A percentile compares a stretch with the other conserved stretches of the same genome.
These are phyloP conservation scores for Tholera decimalis DNA, from an alignment of 2,888 invertebrate species.

Conservation along the genomic window DNA sequence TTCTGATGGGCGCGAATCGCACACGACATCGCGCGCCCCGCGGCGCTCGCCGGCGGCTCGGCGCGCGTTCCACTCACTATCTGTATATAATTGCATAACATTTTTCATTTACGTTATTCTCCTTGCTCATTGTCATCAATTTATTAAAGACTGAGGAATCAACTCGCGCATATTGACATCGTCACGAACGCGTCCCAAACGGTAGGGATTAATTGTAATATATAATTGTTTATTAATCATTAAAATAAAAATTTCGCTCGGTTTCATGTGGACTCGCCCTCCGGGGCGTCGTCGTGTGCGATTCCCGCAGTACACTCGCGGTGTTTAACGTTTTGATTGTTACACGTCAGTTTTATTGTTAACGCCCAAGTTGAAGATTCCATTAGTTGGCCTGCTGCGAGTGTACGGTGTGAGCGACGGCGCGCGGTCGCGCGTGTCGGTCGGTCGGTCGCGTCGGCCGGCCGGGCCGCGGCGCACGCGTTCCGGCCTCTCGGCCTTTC, in stretches of 20 bases:
- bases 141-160: conserved; percentile 91
- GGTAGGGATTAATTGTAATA: conserved; percentile 85
- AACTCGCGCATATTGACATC: conserved; percentile 90
- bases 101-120: conserved; percentile 89
- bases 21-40: conserved; percentile 68
- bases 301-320: conserved; percentile 72
- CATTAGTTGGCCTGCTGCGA: conserved; percentile 46
- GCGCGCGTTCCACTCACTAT: conserved; percentile 72
- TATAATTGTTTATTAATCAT: conserved; percentile 81
- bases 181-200: conserved; percentile 87
- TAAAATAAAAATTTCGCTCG: conserved; percentile 79
- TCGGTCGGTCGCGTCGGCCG: not conserved
- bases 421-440: not conserved
- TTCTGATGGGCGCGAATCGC: conserved; percentile 73
- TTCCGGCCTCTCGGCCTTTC: conserved; percentile 41
- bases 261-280: conserved; percentile 76
- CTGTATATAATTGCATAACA: conserved; percentile 90
- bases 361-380: conserved; percentile 48
- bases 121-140: conserved; percentile 91
- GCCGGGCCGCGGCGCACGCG: not conserved
- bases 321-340: conserved; percentile 61
- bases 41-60: conserved; percentile 20
- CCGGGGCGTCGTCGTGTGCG: conserved; percentile 66
- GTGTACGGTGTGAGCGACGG: conserved; percentile 44
- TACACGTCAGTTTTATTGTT: conserved; percentile 60